Base-by-base conservation (phyloP, 2,888 invertebrate species). In the Sussaba pulchella region DNA sequence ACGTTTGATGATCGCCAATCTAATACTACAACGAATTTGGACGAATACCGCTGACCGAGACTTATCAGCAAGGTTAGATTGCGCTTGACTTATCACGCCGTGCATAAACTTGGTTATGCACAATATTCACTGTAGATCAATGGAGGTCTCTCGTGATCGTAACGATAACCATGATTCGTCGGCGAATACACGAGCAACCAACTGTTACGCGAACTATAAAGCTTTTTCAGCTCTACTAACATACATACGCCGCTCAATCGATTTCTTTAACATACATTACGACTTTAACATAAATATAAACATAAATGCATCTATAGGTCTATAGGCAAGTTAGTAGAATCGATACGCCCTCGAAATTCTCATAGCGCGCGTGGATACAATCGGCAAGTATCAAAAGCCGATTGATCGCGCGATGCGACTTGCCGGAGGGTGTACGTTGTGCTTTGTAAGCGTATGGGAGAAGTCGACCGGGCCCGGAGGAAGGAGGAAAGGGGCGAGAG, bases 151-250 rank as follows among this genome's bases (percentile, higher is more conserved):
- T 64, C 47, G 61, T 41, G 36, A 81, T 81, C 77, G 52, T 70
- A 77, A 52, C 26, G 81, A 81, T 73, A 81, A 64, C 26, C 50
- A 77, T 77, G 57, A 19, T 57, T 57, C 43, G 70, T 36, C 24
- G 39, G 45, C 14, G 24, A 67, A 14, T 73, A 73, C 76, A 69
- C 24, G 31, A 69, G 43, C 36, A 41, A 70, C n/a, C 24, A 14
- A 39, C 24, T 41, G 24, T 24, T 14, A n/a, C 6, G 14, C 1
- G 5, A n/a, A 5, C 14, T 26, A 26, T 36, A 31, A 5, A 31
- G n/a, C 31, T 57, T 17, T 57, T 31, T 17, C 17, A 17, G 31
- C 31, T 31, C 17, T 9, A 57, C 31, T 31, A 31, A 14, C 57
- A 17, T 14, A 31, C 1, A 9, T 57, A 31, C 26, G 26, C 10